Percentiles rank a stretch among this genome's conserved stretches.
Conservation (phyloP, 92 coral and sea anemone genomes). For the Porites divaricata region DNA sequence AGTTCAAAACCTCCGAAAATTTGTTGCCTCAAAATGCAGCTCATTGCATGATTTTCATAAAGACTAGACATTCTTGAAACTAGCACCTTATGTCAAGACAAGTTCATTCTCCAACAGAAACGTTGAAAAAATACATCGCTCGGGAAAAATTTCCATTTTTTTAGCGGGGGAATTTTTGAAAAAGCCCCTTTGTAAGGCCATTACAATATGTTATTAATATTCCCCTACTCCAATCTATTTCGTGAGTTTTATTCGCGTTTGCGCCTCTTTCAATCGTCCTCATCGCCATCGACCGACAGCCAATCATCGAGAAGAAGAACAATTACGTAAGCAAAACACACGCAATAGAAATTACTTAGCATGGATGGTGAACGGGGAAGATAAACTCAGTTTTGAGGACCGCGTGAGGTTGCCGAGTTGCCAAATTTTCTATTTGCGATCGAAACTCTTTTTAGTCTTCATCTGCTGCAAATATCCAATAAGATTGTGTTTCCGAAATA, state of each 20-base stretch:
- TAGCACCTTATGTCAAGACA: constrained; percentile 18
- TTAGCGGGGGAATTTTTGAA: constrained; percentile 28
- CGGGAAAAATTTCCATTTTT: constrained; percentile 18
- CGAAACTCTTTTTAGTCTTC: background rate
- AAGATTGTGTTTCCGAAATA: background rate
- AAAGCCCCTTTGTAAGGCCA: constrained; percentile 43
- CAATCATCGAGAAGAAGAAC: constrained; percentile 71
- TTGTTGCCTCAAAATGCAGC: constrained; percentile 2
- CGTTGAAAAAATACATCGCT: background rate
- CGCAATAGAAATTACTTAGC: constrained; percentile 85
- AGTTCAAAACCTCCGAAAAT: background rate
- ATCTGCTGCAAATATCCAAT: background rate
- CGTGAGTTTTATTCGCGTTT: constrained; percentile 28
- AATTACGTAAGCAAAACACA: constrained; percentile 89
- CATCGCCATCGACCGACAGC: constrained; percentile 39
- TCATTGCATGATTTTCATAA: constrained; percentile 1
- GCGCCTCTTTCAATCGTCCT: constrained; percentile 42
- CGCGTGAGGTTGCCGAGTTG: constrained; percentile 25
- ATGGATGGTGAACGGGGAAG: constrained; percentile 55
- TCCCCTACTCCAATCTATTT: constrained; percentile 40
- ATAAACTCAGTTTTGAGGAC: constrained; percentile 23
- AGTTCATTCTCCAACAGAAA: background rate
- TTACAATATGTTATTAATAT: constrained; percentile 32
- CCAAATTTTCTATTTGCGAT: constrained; percentile 25
- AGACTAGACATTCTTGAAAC: background rate